phyloP scores from a whole-genome alignment of 2,888 invertebrate genomes.

The Lingula anatina region DNA sequence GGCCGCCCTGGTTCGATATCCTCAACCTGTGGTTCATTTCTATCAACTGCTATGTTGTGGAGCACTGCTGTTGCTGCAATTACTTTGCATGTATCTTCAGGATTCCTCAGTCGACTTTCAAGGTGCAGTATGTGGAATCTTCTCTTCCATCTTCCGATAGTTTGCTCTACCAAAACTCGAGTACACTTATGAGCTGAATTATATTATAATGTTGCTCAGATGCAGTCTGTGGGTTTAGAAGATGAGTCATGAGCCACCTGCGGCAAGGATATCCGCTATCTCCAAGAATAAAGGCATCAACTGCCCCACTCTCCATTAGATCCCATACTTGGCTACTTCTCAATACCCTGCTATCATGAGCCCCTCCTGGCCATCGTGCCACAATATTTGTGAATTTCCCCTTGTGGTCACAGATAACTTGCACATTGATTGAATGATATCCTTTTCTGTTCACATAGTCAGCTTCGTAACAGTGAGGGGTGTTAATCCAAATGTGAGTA shows the following conservation, averaged over 20 bases:
- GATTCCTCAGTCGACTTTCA: conserved; percentile 5
- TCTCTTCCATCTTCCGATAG: conserved; percentile 7
- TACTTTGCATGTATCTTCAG: conserved; percentile 7
- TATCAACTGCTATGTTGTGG: conserved; percentile 6
- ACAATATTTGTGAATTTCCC: conserved; percentile 12
- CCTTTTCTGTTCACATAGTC: too few relatives aligned
- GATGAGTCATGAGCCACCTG: conserved; percentile 8
- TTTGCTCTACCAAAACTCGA: conserved; percentile 6
- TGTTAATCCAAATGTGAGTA: too few relatives aligned
- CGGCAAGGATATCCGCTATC: conserved; percentile 11
- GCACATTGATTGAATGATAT: too few relatives aligned
- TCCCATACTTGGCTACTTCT: conserved; percentile 6
- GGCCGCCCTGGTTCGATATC: conserved; percentile 2
- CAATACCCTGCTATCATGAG: conserved; percentile 19
- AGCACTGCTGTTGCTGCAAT: conserved; percentile 6
- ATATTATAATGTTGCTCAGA: conserved; percentile 4
- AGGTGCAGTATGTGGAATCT: conserved; percentile 4
- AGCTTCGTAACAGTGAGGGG: too few relatives aligned
- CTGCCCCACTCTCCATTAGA: conserved; percentile 7
- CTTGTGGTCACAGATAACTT: too few relatives aligned
- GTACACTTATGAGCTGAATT: conserved; percentile 5
- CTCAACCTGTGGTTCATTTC: conserved; percentile 1
- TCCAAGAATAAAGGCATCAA: conserved; percentile 5
- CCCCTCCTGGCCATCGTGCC: conserved; percentile 19
- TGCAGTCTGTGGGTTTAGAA: conserved; percentile 5